Evolutionary conservation across 1,140 invertebrate species (phyloP), one percentile per base, ranked within the genome.

Genomic region (Zaprionus gabonicus): DNA sequence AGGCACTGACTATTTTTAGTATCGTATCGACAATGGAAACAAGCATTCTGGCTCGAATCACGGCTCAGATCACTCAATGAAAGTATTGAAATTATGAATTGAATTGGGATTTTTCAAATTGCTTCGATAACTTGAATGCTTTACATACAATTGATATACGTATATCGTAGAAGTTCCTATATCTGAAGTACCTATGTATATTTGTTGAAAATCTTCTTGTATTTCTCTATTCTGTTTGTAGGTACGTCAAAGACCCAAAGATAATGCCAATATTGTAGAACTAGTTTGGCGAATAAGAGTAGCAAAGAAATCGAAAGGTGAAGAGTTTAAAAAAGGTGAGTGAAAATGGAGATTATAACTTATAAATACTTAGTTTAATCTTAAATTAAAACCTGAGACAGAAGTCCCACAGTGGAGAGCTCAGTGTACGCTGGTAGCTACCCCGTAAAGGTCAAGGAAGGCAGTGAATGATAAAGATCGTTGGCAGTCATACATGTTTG

Each of bases 391-490:
- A 4, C n/a, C 38, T 41, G 15, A 41, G 4, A 15, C 38, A 15
- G 15, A n/a, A 5, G 15, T 34, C 9, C 31, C 31, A 10, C 7
- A 34, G 31, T 34, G 31, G 9, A 31, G 28, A 31, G 6, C 28
- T 31, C 15, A 41, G 36, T 1, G 38, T 15, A 41, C 15, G 13
- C 4, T n/a, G 38, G 38, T 9, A n/a, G 38, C 4, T 49, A 12
- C 20, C 46, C 17, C 25, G 46, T 51, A 13, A 25, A 12, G 41
- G 2, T 46, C 7, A 13, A 51, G 10, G 46, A 23, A 51, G 17
- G 23, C 36, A 17, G 34, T 27, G 17, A 71, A 27, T 23, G 20
- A 59, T 28, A 3, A 62, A 62, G 20, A 59, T 59, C n/a, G n/a
- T 46, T 46, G 41, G n/a, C 41, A 7, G n/a, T 46, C n/a, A 46